phyloP scores from a whole-genome alignment of 2,888 invertebrate species.

The Macropis europaea region DNA sequence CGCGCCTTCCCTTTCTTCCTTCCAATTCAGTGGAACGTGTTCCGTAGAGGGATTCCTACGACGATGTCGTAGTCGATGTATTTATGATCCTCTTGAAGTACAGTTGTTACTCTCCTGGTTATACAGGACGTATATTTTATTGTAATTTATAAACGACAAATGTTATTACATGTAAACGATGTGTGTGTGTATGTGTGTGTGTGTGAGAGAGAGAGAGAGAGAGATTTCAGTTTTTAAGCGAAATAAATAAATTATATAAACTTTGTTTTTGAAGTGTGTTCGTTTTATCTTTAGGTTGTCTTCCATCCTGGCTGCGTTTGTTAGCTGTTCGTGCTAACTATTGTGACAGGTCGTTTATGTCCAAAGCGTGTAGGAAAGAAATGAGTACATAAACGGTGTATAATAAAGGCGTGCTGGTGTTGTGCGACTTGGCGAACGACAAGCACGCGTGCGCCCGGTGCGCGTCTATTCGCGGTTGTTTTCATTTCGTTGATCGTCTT shows the following conservation, averaged over 20 bases:
- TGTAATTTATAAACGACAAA: slow-evolving; percentile 65
- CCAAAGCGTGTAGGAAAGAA: no score
- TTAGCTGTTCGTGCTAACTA: no score
- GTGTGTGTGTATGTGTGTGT: neutral
- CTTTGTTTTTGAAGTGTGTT: slow-evolving; percentile 37
- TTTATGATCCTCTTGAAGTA: slow-evolving; percentile 58
- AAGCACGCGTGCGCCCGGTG: no score
- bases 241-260: slow-evolving; percentile 61
- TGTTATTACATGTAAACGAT: slow-evolving; percentile 41
- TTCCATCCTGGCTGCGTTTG: no score
- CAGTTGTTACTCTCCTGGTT: slow-evolving; percentile 70
- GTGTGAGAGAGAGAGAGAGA: slow-evolving; percentile 20
- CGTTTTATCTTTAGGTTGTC: neutral
- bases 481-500: neutral
- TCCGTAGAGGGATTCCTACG: slow-evolving; percentile 28
- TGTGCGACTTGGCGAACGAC: no score
- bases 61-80: slow-evolving; percentile 53
- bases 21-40: slow-evolving; percentile 5
- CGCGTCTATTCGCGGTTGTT: neutral
- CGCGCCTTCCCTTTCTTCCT: slow-evolving; percentile 34
- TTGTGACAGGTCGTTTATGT: no score
- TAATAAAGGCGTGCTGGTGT: no score
- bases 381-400: no score
- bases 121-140: slow-evolving; percentile 73
- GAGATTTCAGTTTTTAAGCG: slow-evolving; percentile 43